Percentiles rank a stretch among this genome's conserved stretches.
Conservation (phyloP, 1,140 invertebrate genomes). For the Paramacrobiotus metropolitanus region DNA sequence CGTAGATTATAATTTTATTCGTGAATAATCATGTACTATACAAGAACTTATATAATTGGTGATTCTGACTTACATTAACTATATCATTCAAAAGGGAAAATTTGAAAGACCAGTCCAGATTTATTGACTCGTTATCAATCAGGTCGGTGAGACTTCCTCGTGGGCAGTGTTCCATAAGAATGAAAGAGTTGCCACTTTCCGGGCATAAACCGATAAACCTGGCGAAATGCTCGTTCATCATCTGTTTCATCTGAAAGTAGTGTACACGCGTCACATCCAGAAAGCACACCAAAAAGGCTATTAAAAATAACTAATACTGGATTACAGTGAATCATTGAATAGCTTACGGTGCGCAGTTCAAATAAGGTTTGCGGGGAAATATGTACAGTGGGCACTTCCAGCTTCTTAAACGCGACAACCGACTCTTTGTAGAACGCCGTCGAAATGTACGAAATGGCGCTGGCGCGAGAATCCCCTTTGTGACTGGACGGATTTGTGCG, state of each 20-base stretch:
- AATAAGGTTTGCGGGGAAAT: conserved; percentile 56
- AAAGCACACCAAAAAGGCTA: no score
- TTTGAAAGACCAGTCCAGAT: conserved; percentile 76
- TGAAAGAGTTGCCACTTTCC: conserved; percentile 44
- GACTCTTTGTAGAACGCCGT: background rate
- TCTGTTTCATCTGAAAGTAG: conserved; percentile 63
- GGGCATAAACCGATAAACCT: conserved; percentile 81
- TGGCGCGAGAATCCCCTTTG: background rate
- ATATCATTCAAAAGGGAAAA: conserved; percentile 86
- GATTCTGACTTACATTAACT: conserved; percentile 40
- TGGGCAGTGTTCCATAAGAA: conserved; percentile 52
- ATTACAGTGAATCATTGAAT: no score
- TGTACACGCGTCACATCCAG: no score
- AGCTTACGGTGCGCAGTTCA: conserved; percentile 55
- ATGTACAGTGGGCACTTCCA: conserved; percentile 47
- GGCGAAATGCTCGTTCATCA: conserved; percentile 81
- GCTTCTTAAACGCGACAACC: conserved; percentile 46
- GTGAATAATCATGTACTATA: no score
- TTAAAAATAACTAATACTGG: no score
- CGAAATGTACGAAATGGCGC: background rate
- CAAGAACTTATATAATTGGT: no score
- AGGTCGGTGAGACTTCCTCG: conserved; percentile 65
- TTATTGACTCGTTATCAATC: conserved; percentile 57
- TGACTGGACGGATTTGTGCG: background rate
- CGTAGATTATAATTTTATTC: no score